Evolutionary conservation across 2,113 vertebrate species (phyloP).

Genomic region (Osmerus eperlanus): DNA sequence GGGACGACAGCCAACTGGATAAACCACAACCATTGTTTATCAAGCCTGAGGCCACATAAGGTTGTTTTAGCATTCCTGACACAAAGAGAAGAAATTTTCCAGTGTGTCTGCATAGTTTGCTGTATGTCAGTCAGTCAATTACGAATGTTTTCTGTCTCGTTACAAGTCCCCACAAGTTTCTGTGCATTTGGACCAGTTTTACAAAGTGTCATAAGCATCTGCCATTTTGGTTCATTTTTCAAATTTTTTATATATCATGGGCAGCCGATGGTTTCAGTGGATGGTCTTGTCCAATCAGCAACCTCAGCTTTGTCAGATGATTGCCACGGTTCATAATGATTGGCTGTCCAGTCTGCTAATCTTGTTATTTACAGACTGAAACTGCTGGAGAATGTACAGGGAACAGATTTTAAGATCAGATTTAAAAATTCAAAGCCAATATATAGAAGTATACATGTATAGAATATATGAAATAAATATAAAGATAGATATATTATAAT

Average conservation of each 20-base stretch:
- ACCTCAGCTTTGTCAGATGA: conserved; percentile 36
- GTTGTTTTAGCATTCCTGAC: conserved; percentile 56
- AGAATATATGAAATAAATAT: conserved; percentile 23
- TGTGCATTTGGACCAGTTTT: conserved; percentile 59
- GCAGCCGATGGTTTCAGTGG: conserved; percentile 57
- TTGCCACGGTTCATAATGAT: conserved; percentile 33
- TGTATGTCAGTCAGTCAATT: conserved; percentile 66
- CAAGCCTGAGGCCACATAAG: conserved; percentile 32
- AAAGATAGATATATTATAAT: conserved; percentile 6
- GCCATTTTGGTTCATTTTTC: conserved; percentile 58
- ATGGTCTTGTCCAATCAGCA: conserved; percentile 51
- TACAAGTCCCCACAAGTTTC: conserved; percentile 77
- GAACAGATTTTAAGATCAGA: conserved; percentile 7
- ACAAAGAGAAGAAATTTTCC: conserved; percentile 59
- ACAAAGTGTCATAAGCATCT: conserved; percentile 29
- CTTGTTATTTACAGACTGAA: conserved; percentile 49
- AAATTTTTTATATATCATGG: conserved; percentile 45
- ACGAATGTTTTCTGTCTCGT: conserved; percentile 58
- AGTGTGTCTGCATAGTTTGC: conserved; percentile 68
- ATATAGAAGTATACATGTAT: conserved; percentile 17
- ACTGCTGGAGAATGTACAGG: conserved; percentile 12
- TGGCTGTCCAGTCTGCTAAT: conserved; percentile 65
- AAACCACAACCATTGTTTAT: conserved; percentile 39
- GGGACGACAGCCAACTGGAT: conserved; percentile 40
- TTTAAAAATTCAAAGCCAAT: neutral